Conservation (phyloP, 1,140 invertebrate genomes). For the Anastrepha obliqua region DNA sequence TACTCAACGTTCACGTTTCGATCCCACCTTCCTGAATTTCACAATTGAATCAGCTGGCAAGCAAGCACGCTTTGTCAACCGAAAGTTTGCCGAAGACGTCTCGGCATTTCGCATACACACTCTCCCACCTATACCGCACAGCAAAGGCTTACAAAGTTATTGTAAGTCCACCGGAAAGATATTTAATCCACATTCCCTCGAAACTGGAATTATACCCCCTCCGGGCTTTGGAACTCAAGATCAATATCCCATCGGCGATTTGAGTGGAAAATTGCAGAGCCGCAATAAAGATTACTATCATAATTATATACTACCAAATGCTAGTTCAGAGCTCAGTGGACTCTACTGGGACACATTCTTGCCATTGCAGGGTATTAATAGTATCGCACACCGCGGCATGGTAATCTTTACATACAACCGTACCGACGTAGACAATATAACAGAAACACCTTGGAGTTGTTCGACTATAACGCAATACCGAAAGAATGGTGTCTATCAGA, state of each 20-base stretch:
- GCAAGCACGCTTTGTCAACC: constrained; percentile 63
- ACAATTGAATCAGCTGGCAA: constrained; percentile 77
- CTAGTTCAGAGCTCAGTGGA: constrained; percentile 82
- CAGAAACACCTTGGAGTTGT: constrained; percentile 82
- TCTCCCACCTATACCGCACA: constrained; percentile 79
- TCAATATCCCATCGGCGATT: constrained; percentile 90
- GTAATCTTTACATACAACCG: constrained; percentile 85
- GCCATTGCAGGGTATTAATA: constrained; percentile 87
- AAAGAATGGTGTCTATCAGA: constrained; percentile 80
- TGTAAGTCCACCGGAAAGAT: constrained; percentile 82
- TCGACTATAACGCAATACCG: constrained; percentile 81
- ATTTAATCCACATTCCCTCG: constrained; percentile 82
- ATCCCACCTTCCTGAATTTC: constrained; percentile 88
- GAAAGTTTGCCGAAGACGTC: constrained; percentile 76
- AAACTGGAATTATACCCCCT: constrained; percentile 78
- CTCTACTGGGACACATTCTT: constrained; percentile 90
- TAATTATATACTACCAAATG: constrained; percentile 79
- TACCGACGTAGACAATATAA: constrained; percentile 74
- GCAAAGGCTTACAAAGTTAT: constrained; percentile 75
- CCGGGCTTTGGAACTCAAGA: constrained; percentile 87
- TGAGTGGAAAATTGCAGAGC: constrained; percentile 90
- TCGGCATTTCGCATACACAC: constrained; percentile 81
- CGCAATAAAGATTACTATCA: constrained; percentile 82
- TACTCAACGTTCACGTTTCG: constrained; percentile 87
- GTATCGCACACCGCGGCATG: constrained; percentile 87